Evolutionary conservation across 2,797 vertebrate species (phyloP).

Genomic region (Pempheris klunzingeri): DNA sequence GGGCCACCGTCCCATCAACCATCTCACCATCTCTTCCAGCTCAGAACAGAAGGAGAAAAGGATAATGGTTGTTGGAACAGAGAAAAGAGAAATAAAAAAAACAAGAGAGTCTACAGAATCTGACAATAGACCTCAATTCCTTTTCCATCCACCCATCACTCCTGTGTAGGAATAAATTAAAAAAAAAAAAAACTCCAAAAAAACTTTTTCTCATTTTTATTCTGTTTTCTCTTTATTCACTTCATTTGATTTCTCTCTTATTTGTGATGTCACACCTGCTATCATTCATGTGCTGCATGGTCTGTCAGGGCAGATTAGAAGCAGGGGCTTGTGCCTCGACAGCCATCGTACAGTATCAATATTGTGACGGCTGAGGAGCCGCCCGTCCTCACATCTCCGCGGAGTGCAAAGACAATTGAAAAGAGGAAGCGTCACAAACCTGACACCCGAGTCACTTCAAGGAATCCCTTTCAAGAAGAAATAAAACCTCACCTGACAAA

Average conservation of each 20-base stretch:
- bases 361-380: slow-evolving; percentile 88
- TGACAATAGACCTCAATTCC: slow-evolving; percentile 54
- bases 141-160: slow-evolving; percentile 37
- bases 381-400: slow-evolving; percentile 84
- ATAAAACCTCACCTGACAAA: slow-evolving; percentile 87
- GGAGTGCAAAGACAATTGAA: slow-evolving; percentile 87
- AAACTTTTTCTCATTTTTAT: slow-evolving; percentile 70
- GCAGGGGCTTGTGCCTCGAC: slow-evolving; percentile 80
- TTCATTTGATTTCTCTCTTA: slow-evolving; percentile 79
- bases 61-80: slow-evolving; percentile 64
- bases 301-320: slow-evolving; percentile 88
- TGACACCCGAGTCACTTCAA: slow-evolving; percentile 90
- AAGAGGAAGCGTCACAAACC: slow-evolving; percentile 85
- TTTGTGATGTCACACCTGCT: slow-evolving; percentile 86
- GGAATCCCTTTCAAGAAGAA: slow-evolving; percentile 89
- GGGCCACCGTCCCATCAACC: slow-evolving; percentile 71
- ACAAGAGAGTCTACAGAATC: slow-evolving; percentile 26
- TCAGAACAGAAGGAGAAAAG: slow-evolving; percentile 57
- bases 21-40: slow-evolving; percentile 64
- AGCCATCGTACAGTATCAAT: slow-evolving; percentile 89
- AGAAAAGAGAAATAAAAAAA: slow-evolving; percentile 33
- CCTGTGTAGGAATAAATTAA: slow-evolving; percentile 30
- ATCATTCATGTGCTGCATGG: slow-evolving; percentile 81
- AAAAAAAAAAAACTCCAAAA: slow-evolving; percentile 44
- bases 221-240: slow-evolving; percentile 65